A percentile compares a stretch with the other conserved stretches of the same genome.
Evolutionary conservation across 2,113 vertebrate genomes (phyloP).

Genomic region (Eurypyga helias): DNA sequence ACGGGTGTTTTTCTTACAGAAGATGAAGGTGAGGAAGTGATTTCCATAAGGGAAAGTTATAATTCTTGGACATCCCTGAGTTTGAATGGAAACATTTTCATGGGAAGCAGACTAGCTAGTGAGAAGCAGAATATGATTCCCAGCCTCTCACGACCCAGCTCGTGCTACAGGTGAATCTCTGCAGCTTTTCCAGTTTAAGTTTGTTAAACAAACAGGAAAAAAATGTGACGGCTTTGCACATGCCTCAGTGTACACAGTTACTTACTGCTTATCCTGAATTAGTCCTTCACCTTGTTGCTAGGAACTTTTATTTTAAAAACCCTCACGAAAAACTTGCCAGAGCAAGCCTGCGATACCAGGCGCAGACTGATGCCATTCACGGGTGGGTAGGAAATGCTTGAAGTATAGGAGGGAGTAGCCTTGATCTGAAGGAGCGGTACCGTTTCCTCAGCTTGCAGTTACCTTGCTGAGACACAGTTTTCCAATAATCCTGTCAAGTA

Average conservation of each 20-base stretch:
- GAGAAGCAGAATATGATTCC: background rate
- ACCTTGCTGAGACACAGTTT: background rate
- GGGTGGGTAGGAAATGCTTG: constrained; percentile 19
- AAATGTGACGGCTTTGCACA: background rate
- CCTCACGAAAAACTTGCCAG: background rate
- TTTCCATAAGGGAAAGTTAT: background rate
- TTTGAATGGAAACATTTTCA: background rate
- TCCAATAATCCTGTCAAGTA: background rate
- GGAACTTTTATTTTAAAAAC: constrained; percentile 7
- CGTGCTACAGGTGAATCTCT: background rate
- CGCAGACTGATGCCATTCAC: background rate
- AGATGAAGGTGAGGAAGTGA: background rate
- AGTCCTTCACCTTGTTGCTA: constrained; percentile 4
- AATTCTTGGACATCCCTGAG: background rate
- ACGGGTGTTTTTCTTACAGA: background rate
- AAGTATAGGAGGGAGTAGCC: background rate
- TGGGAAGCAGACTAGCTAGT: background rate
- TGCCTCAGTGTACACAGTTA: background rate
- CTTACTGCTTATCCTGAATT: background rate
- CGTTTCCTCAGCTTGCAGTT: constrained; percentile 18
- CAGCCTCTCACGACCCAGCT: background rate
- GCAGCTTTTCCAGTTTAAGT: background rate
- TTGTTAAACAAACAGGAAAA: background rate
- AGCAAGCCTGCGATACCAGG: constrained; percentile 28
- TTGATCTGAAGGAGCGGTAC: background rate